A percentile compares a stretch with the other conserved stretches of the same genome.
phyloP scores from a whole-genome alignment of 2,797 vertebrate genomes.

The Toxotes lorentzi region DNA sequence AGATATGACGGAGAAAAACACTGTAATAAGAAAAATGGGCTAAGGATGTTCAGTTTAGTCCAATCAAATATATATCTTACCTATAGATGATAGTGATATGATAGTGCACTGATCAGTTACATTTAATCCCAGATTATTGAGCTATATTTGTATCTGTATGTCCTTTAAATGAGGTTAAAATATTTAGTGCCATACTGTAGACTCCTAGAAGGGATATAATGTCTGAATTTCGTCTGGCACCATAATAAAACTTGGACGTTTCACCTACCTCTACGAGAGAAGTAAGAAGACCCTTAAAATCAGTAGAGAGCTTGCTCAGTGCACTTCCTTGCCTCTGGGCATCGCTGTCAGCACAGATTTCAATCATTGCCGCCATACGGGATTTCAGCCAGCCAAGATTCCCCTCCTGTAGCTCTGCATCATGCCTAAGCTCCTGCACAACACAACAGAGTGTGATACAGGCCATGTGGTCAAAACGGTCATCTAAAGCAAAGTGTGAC shows the following conservation, averaged over 20 bases:
- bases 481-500: not conserved
- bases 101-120: not conserved
- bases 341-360: constrained; percentile 89
- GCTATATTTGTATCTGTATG: not conserved
- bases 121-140: not conserved
- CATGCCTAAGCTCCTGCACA: constrained; percentile 88
- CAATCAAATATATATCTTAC: not conserved
- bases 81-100: not conserved
- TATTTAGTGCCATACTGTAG: not conserved
- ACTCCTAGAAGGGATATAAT: not conserved
- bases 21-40: not conserved
- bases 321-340: constrained; percentile 89
- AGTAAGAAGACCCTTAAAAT: constrained; percentile 89
- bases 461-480: constrained; percentile 25
- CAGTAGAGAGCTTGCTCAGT: constrained; percentile 88
- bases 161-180: not conserved
- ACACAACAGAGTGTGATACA: constrained; percentile 33
- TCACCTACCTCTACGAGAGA: constrained; percentile 89
- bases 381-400: constrained; percentile 93
- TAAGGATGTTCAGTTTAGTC: not conserved
- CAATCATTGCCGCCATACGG: constrained; percentile 87
- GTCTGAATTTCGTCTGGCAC: not conserved
- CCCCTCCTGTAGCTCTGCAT: constrained; percentile 89
- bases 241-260: not conserved
- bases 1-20: constrained; percentile 27